These are phyloP conservation scores for Eumacrocentrus americanus DNA, from an alignment of 2,888 invertebrate species.

Conservation along the genomic window DNA sequence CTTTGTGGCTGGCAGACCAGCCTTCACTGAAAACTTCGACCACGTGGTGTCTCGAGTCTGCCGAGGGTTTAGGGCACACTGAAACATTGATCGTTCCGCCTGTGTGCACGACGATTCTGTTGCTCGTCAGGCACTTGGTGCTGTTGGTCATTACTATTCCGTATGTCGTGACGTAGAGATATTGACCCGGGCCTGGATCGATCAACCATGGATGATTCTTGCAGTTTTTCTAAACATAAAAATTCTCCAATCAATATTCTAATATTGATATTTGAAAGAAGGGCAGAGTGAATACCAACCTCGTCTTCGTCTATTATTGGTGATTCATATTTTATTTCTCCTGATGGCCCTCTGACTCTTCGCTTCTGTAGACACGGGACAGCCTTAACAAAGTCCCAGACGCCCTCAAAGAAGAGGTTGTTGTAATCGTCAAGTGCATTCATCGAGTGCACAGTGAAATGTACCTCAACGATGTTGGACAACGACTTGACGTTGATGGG, in stretches of 20 bases:
- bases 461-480: constrained; percentile 78
- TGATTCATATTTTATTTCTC: constrained; percentile 71
- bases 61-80: constrained; percentile 67
- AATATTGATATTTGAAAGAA: constrained; percentile 1
- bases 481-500: constrained; percentile 80
- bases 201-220: constrained; percentile 82
- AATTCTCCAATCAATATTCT: too few species aligned
- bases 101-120: constrained; percentile 80
- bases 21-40: constrained; percentile 87
- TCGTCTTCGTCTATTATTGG: constrained; percentile 64
- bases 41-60: constrained; percentile 67
- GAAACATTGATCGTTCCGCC: constrained; percentile 69
- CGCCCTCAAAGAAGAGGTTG: constrained; percentile 82
- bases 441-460: constrained; percentile 84
- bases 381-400: constrained; percentile 79
- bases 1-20: constrained; percentile 66
- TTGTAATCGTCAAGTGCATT: constrained; percentile 84
- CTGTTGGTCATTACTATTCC: constrained; percentile 68
- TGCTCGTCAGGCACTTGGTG: constrained; percentile 74
- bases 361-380: constrained; percentile 74
- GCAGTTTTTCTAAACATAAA: constrained; percentile 72
- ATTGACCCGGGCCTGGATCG: constrained; percentile 76
- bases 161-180: constrained; percentile 78
- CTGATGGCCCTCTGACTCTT: constrained; percentile 76
- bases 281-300: constrained; percentile 52